A percentile compares a stretch with the other conserved stretches of the same genome.
These are phyloP conservation scores for Procambarus virginalis DNA, from an alignment of 1,140 invertebrate species.

Conservation along the genomic window DNA sequence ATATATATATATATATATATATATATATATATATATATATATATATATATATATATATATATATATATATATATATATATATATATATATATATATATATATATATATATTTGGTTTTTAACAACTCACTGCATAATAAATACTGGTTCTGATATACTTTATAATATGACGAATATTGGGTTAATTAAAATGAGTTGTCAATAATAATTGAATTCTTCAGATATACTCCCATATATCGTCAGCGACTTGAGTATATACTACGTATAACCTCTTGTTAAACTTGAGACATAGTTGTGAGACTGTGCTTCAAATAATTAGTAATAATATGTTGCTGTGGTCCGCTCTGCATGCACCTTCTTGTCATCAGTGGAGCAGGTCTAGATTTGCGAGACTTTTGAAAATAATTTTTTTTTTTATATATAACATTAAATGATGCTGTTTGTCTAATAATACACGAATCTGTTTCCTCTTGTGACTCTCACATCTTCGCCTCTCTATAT, in stretches of 20 bases:
- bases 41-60: neutral
- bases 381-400: neutral
- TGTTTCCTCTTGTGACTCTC: neutral
- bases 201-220: neutral
- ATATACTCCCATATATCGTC: too few species aligned
- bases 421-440: neutral
- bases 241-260: neutral
- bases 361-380: neutral
- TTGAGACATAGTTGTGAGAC: neutral
- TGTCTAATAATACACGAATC: neutral
- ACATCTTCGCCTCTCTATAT: neutral
- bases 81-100: neutral
- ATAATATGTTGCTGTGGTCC: neutral
- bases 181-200: neutral
- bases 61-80: slow-evolving; percentile 4
- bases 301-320: neutral
- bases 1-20: neutral
- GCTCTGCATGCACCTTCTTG: neutral
- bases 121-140: neutral
- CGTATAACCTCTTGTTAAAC: neutral
- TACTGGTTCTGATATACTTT: neutral
- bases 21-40: neutral
- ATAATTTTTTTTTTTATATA: neutral
- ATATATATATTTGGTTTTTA: neutral
- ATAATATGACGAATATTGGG: neutral